These are phyloP conservation scores for Scylla paramamosain DNA, from an alignment of 1,140 invertebrate species.

Conservation along the genomic window DNA sequence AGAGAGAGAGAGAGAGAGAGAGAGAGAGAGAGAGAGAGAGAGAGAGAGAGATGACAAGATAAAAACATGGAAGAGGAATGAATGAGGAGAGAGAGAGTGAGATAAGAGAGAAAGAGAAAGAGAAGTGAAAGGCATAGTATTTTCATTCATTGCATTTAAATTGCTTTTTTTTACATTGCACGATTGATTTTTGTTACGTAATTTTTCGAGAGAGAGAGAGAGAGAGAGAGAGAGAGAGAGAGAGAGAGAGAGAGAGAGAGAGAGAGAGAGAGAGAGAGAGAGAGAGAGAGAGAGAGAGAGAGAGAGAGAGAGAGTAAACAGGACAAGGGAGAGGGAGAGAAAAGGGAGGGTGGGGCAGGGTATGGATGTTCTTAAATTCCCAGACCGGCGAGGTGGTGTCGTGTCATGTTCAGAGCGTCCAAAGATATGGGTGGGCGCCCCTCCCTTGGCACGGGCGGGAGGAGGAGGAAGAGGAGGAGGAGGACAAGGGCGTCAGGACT, in stretches of 20 bases:
- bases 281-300: too few relatives aligned
- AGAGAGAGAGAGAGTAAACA: too few relatives aligned
- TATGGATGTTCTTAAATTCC: neutral
- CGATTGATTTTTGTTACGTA: too few relatives aligned
- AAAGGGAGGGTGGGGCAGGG: slow-evolving; percentile 8
- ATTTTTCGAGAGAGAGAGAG: neutral
- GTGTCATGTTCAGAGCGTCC: slow-evolving; percentile 11
- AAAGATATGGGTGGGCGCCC: slow-evolving; percentile 4
- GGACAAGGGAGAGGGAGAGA: neutral
- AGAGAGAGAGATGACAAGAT: neutral
- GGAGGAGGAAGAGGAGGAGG: neutral
- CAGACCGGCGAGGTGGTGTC: neutral
- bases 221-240: neutral
- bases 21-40: slow-evolving; percentile 1
- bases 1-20: slow-evolving; percentile 31
- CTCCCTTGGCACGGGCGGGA: neutral
- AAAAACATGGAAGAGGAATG: neutral
- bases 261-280: neutral
- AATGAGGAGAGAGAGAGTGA: neutral
- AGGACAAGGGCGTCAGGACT: neutral
- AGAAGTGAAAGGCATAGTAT: neutral
- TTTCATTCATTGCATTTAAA: too few relatives aligned
- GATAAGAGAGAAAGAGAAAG: neutral
- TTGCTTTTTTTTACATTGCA: too few relatives aligned
- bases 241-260: too few relatives aligned